Evolutionary conservation across 2,888 invertebrate species (phyloP).

Genomic region (Ectobius pallidus): DNA sequence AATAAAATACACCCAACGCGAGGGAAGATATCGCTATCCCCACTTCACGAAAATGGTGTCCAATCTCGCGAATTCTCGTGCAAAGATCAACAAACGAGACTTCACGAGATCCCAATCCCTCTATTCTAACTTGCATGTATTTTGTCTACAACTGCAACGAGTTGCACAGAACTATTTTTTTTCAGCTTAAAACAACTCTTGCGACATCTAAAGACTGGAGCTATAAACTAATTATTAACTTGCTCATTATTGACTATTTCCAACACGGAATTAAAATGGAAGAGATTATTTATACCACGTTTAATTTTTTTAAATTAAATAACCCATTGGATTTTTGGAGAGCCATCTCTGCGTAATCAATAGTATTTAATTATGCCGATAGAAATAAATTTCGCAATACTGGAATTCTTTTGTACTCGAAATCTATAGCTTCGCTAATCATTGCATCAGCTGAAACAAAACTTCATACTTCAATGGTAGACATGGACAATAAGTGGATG

Average conservation of each 20-base stretch:
- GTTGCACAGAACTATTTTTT: neutral
- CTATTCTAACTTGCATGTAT: slow-evolving; percentile 21
- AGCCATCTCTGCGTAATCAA: neutral
- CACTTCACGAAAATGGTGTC: slow-evolving; percentile 46
- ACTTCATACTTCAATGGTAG: too few relatives aligned
- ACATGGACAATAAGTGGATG: neutral
- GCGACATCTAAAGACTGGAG: slow-evolving; percentile 14
- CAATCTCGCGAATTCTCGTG: slow-evolving; percentile 44
- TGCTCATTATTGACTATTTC: neutral
- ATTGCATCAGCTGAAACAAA: slow-evolving; percentile 38
- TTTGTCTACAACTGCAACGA: neutral
- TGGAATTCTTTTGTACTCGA: too few relatives aligned
- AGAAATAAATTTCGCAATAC: too few relatives aligned
- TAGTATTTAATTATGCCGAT: neutral
- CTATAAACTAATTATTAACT: neutral
- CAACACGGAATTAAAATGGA: neutral
- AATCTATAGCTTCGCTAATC: slow-evolving; percentile 6
- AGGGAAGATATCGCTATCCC: slow-evolving; percentile 44
- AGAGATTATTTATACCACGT: neutral
- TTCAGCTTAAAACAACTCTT: slow-evolving; percentile 4
- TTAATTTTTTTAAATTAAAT: too few relatives aligned
- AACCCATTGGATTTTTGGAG: neutral
- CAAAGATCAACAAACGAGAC: slow-evolving; percentile 43
- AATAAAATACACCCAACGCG: slow-evolving; percentile 44
- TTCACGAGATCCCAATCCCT: slow-evolving; percentile 43